A percentile compares a stretch with the other conserved stretches of the same genome.
Conservation (phyloP, 1,140 invertebrate genomes). For the Drosophila gunungcola region DNA sequence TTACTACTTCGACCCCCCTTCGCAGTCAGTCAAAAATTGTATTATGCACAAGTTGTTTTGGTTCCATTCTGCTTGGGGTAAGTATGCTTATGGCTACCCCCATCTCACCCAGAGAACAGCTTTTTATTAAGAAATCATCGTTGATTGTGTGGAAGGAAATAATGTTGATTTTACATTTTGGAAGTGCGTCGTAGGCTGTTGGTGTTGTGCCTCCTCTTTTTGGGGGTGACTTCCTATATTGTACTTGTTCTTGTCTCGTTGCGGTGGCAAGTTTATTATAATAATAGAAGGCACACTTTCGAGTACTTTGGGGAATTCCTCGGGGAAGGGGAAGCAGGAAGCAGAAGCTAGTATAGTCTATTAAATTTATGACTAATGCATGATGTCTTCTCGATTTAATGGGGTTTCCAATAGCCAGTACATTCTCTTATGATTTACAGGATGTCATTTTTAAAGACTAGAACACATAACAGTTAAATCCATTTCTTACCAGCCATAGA, state of each 20-base stretch:
- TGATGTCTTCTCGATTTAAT: constrained; percentile 51
- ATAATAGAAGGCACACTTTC: constrained; percentile 72
- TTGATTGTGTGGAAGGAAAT: constrained; percentile 83
- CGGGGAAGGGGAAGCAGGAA: neutral
- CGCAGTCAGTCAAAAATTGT: constrained; percentile 72
- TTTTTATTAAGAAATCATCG: constrained; percentile 83
- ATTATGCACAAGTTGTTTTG: constrained; percentile 75
- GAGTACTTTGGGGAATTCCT: constrained; percentile 56
- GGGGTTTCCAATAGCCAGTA: constrained; percentile 21
- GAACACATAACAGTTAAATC: too few species aligned
- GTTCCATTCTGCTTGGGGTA: constrained; percentile 33
- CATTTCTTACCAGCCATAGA: too few species aligned
- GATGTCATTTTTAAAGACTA: too few species aligned
- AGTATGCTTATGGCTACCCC: constrained; percentile 32
- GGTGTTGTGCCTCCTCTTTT: constrained; percentile 7
- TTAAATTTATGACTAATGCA: constrained; percentile 63
- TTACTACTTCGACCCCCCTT: constrained; percentile 67
- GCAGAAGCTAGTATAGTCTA: constrained; percentile 43
- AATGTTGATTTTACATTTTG: constrained; percentile 81
- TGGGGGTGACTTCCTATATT: constrained; percentile 22
- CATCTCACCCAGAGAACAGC: constrained; percentile 31
- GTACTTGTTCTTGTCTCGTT: constrained; percentile 40
- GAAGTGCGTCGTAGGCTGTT: constrained; percentile 41
- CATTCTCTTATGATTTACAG: neutral
- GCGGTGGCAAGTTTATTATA: constrained; percentile 77